Evolutionary conservation across 2,113 vertebrate species (phyloP).

Genomic region (Xenopus tropicalis): UCB_Xtro_10.0 CM004443.2:44160501-44161000

Average conservation of each 20-base stretch:
- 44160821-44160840: neutral
- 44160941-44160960: constrained; percentile 6
- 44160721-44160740: constrained; percentile 10
- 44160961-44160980: constrained; percentile 16
- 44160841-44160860: neutral
- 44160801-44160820: neutral
- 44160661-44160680: no score
- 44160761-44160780: constrained; percentile 56
- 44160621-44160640: no score
- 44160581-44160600: no score
- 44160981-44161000: neutral
- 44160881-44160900: neutral
- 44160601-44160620: no score
- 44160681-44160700: no score
- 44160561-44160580: no score
- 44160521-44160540: no score
- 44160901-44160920: constrained; percentile 6
- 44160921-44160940: neutral
- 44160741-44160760: constrained; percentile 55
- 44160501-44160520: no score
- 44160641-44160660: no score
- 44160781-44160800: constrained; percentile 34
- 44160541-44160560: no score
- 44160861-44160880: neutral
- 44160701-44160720: constrained; percentile 49